A percentile compares a stretch with the other conserved stretches of the same genome.
These are phyloP conservation scores for Andinoacara biseriatus DNA, from an alignment of 2,113 vertebrate genomes.

Conservation along the genomic window DNA sequence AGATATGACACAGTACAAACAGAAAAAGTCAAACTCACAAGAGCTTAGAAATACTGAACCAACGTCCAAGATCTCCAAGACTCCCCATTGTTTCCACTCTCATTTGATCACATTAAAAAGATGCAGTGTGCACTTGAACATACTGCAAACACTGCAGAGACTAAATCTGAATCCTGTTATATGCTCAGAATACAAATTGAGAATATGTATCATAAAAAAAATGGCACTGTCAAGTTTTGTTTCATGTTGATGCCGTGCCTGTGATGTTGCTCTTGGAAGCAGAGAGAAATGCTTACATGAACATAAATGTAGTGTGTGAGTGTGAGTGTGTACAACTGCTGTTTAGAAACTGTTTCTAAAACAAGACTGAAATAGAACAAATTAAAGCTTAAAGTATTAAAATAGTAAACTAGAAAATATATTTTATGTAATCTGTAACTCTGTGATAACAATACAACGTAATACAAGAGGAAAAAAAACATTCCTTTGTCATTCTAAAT, in stretches of 20 bases:
- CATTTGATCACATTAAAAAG: slow-evolving; percentile 2
- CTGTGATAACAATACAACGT: neutral
- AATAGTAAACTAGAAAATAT: neutral
- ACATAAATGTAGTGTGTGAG: neutral
- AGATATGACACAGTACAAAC: neutral
- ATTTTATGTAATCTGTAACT: neutral
- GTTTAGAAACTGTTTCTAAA: neutral
- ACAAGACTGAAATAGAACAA: neutral
- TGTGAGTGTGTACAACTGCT: neutral
- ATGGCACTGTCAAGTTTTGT: neutral
- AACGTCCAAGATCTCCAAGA: neutral
- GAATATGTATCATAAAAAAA: neutral
- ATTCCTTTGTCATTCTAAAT: neutral
- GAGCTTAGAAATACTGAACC: neutral
- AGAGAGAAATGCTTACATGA: neutral
- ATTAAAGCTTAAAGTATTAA: neutral
- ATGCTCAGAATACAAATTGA: slow-evolving; percentile 20
- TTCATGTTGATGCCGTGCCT: neutral
- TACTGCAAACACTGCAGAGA: neutral
- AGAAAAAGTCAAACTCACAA: neutral
- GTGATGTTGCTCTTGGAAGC: neutral
- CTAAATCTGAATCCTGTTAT: neutral
- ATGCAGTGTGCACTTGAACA: neutral
- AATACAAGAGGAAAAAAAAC: neutral
- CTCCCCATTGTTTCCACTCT: slow-evolving; percentile 4